These are phyloP conservation scores for Teleopsis dalmanni DNA, from an alignment of 1,140 invertebrate species.

Conservation along the genomic window DNA sequence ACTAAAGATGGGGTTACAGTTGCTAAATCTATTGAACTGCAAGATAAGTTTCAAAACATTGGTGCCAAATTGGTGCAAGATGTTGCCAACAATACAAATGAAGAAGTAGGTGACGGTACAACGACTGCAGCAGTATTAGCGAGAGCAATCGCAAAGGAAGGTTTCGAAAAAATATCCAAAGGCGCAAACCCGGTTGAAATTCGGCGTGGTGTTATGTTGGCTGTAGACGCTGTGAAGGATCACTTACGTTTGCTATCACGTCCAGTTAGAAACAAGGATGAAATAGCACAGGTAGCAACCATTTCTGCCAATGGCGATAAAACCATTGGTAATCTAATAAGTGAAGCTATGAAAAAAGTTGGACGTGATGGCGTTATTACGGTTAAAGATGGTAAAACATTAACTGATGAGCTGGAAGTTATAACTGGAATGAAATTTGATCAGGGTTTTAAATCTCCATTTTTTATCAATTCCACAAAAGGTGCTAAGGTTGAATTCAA, in stretches of 20 bases:
- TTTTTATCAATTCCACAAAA: constrained; percentile 98
- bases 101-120: constrained; percentile 98
- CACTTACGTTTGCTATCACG: constrained; percentile 88
- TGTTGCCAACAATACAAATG: constrained; percentile 99
- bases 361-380: constrained; percentile 98
- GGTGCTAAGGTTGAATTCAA: constrained; percentile 98
- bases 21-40: constrained; percentile 95
- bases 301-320: constrained; percentile 98
- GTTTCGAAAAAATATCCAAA: constrained; percentile 97
- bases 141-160: constrained; percentile 96
- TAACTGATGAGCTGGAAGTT: constrained; percentile 92
- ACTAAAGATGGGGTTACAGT: constrained; percentile 99
- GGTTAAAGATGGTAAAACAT: constrained; percentile 99
- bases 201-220: constrained; percentile 91
- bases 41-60: constrained; percentile 99
- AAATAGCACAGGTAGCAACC: constrained; percentile 99
- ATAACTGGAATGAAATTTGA: constrained; percentile 99
- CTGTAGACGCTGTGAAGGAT: constrained; percentile 86
- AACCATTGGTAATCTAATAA: constrained; percentile 87
- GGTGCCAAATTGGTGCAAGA: constrained; percentile 99
- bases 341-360: constrained; percentile 96
- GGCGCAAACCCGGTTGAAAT: constrained; percentile 99
- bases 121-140: constrained; percentile 98
- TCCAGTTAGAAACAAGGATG: constrained; percentile 93
- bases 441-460: constrained; percentile 98